Base-by-base conservation (phyloP, 2,113 vertebrate genomes). In the Mormyrus lacerda region DNA sequence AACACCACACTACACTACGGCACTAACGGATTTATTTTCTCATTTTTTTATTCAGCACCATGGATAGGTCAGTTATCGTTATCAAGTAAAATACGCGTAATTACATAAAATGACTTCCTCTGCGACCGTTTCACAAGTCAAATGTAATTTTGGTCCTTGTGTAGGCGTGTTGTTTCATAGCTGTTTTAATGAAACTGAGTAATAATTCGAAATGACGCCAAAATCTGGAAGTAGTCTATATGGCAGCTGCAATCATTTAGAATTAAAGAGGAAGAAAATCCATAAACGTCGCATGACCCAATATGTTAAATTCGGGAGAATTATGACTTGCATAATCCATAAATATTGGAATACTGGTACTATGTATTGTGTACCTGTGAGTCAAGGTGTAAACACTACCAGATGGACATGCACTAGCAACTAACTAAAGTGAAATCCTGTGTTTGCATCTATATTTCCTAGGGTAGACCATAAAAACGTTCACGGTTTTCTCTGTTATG, bases 1-100 rank as follows among this genome's bases (percentile, higher is more conserved):
- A 42, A 19, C 4, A 79, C 31, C 13, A 19, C 73, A 79, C 2
- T 39, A 39, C 1, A 55, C 19, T 21, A 55, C 53, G 19, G 35
- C 0, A 39, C 13, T 39, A 79, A 17, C 17, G 39, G 0, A 84
- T 84, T 84, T n/a, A 24, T 84, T 85, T 27, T 85, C n/a, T 39
- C 15, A 5, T 87, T 87, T 53, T 53, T 31, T 31, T 51, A 87
- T 61, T 87, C 87, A 87, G 87, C 19, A 87, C 87, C 87, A 87
- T 87, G 87, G 87, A 87, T 31, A 87, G 87, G 31, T 87, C 51
- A 87, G 17, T 39, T 21, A 58, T 58, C 17, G 35, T 55, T 10
- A 87, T 85, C 24, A 48, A 85, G 83, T 50, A 13, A n/a, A 48
- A 27, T n/a, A 27, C 21, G 27, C 3, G 83, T 50, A 24, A 48